phyloP scores from a whole-genome alignment of 2,797 vertebrate genomes.

The Mormyrus proboscirostris region DNA sequence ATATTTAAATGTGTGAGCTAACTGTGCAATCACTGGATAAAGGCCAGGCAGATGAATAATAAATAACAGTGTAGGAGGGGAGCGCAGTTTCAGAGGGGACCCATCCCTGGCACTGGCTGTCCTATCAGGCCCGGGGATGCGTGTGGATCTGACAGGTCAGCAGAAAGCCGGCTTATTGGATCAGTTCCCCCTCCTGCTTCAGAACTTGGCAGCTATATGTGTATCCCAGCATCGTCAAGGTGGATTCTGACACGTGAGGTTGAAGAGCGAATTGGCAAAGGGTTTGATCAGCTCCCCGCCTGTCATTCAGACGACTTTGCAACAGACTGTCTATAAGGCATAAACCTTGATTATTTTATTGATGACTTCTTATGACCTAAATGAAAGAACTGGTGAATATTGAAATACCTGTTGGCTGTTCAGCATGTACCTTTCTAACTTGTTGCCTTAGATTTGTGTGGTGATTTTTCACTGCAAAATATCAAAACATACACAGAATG shows the following conservation, averaged over 20 bases:
- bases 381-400: background rate
- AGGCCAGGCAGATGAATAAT: background rate
- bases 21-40: background rate
- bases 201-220: background rate
- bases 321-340: background rate
- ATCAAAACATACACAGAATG: background rate
- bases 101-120: background rate
- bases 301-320: background rate
- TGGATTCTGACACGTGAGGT: conserved; percentile 1
- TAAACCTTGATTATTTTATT: background rate
- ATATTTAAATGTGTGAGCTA: background rate
- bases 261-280: background rate
- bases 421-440: background rate
- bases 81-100: background rate
- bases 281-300: background rate
- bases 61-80: background rate
- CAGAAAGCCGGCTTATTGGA: conserved; percentile 5
- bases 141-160: background rate
- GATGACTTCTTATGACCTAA: background rate
- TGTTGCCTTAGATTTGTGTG: background rate
- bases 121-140: background rate
- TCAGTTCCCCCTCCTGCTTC: background rate
- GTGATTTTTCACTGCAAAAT: background rate
- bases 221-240: background rate
- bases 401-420: background rate